Percentiles rank a stretch among this genome's conserved stretches.
Conservation (phyloP, 2,888 invertebrate species). For the Drosophila maculinotata region DNA sequence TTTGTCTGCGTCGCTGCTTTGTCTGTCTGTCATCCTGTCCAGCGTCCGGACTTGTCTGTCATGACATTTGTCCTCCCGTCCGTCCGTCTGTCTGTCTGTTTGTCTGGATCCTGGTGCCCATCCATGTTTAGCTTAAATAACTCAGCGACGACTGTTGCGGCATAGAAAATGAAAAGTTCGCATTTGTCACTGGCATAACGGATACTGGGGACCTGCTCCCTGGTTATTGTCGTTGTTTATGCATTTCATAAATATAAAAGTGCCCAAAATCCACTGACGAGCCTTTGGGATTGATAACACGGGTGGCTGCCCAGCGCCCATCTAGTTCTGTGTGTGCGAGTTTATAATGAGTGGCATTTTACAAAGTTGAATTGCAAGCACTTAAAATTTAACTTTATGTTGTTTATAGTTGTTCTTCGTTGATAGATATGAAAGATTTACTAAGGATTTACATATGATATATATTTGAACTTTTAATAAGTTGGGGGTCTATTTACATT, state of each 20-base stretch:
- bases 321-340: constrained; percentile 7
- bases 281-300: constrained; percentile 49
- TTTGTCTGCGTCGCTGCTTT: constrained; percentile 48
- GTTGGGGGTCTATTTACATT: too few species aligned
- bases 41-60: constrained; percentile 59
- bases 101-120: constrained; percentile 39
- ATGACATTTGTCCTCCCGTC: constrained; percentile 56
- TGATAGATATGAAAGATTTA: constrained; percentile 18
- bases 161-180: constrained; percentile 63
- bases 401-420: constrained; percentile 14
- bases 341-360: constrained; percentile 48
- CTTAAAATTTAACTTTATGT: constrained; percentile 42
- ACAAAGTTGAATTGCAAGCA: constrained; percentile 40
- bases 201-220: constrained; percentile 31
- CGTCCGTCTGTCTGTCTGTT: constrained; percentile 14
- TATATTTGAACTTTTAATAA: not conserved
- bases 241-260: constrained; percentile 70
- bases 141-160: constrained; percentile 59
- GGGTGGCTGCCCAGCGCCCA: constrained; percentile 1
- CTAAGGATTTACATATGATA: not conserved
- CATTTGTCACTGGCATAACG: constrained; percentile 59
- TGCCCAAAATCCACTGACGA: constrained; percentile 61
- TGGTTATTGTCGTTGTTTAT: constrained; percentile 58
- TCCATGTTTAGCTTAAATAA: constrained; percentile 69
- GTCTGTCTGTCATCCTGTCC: constrained; percentile 42